Evolutionary conservation across 2,113 vertebrate genomes (phyloP).

Genomic region (Cephalopterus ornatus): DNA sequence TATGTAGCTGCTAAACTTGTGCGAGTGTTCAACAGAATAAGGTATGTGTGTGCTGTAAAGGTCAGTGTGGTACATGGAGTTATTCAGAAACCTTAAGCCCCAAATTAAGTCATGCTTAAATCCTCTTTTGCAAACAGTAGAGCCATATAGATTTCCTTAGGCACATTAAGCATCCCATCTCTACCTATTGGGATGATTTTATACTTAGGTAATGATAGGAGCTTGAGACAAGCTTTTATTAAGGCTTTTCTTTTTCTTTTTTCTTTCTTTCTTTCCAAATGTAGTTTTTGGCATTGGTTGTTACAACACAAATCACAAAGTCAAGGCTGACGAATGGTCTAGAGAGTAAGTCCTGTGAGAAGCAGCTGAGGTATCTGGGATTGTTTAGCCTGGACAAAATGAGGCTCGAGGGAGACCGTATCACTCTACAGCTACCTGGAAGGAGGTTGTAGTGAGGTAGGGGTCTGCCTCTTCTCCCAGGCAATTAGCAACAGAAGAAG

Average conservation of each 20-base stretch:
- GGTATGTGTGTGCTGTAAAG: background rate
- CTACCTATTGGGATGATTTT: background rate
- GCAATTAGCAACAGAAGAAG: background rate
- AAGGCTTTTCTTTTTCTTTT: background rate
- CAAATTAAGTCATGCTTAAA: background rate
- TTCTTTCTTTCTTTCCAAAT: background rate
- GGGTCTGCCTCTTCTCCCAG: background rate
- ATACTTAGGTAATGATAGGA: background rate
- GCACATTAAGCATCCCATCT: background rate
- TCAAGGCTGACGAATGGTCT: background rate
- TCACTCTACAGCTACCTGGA: background rate
- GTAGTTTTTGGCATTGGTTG: background rate
- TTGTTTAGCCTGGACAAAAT: background rate
- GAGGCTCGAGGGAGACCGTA: background rate
- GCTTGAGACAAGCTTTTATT: background rate
- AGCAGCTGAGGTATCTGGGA: background rate
- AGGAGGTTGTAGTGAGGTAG: background rate
- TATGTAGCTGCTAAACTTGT: background rate
- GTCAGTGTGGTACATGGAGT: background rate
- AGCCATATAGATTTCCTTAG: background rate
- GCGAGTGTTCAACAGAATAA: background rate
- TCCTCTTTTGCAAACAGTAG: background rate
- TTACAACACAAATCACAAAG: background rate
- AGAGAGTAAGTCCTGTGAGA: background rate
- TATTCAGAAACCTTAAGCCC: background rate